phyloP scores from a whole-genome alignment of 2,888 invertebrate genomes.

The Orthosia gothica region DNA sequence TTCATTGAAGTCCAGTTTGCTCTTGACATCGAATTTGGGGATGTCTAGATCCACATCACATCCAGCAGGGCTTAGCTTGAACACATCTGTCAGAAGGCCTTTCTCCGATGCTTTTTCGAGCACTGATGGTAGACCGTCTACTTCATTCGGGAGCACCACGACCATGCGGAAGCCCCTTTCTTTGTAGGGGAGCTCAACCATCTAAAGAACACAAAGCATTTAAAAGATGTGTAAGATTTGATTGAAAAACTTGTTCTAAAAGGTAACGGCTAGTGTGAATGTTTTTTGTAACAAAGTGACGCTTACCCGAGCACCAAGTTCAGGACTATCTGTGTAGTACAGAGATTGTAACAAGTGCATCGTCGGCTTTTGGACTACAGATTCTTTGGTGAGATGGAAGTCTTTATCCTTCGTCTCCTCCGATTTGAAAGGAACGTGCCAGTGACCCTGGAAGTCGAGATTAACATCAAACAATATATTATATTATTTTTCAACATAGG shows the following conservation, averaged over 20 bases:
- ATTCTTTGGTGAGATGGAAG: slow-evolving; percentile 71
- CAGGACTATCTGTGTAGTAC: slow-evolving; percentile 71
- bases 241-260: neutral
- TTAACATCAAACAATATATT: neutral
- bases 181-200: slow-evolving; percentile 81
- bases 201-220: slow-evolving; percentile 62
- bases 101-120: slow-evolving; percentile 73
- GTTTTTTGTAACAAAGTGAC: neutral
- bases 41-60: slow-evolving; percentile 71
- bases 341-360: slow-evolving; percentile 75
- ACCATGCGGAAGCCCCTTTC: slow-evolving; percentile 80
- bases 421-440: slow-evolving; percentile 78
- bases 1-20: slow-evolving; percentile 72
- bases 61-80: slow-evolving; percentile 67
- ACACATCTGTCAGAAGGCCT: slow-evolving; percentile 76
- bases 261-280: neutral
- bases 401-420: slow-evolving; percentile 73
- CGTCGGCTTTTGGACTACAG: slow-evolving; percentile 75
- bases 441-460: slow-evolving; percentile 74
- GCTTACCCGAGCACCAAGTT: slow-evolving; percentile 76
- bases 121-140: slow-evolving; percentile 74
- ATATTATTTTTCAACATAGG: neutral
- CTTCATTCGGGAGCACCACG: slow-evolving; percentile 75
- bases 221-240: neutral
- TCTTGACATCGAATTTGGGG: slow-evolving; percentile 80